Evolutionary conservation across 2,113 vertebrate species (phyloP).

Genomic region (Neolamprologus kungweensis): DNA sequence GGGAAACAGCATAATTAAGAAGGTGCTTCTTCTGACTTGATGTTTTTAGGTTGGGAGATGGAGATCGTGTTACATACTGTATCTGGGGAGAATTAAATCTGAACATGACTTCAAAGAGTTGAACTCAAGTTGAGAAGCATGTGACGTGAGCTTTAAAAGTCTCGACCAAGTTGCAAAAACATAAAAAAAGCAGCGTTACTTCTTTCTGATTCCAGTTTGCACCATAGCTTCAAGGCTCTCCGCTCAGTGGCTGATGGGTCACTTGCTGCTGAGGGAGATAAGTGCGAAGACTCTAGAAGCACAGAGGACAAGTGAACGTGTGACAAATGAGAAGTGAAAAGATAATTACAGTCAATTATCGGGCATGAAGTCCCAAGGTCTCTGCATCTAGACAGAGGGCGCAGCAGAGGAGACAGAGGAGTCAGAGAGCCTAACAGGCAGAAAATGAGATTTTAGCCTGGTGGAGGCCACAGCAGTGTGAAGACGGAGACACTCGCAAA

Average conservation of each 20-base stretch:
- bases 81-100: not conserved
- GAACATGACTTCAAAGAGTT: not conserved
- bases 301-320: constrained; percentile 77
- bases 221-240: not conserved
- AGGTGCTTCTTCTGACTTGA: not conserved
- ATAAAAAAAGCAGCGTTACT: not conserved
- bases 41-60: not conserved
- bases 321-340: constrained; percentile 94
- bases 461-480: constrained; percentile 57
- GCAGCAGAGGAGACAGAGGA: constrained; percentile 50
- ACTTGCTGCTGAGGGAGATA: constrained; percentile 36
- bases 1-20: not conserved
- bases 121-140: not conserved
- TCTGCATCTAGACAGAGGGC: constrained; percentile 49
- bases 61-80: not conserved
- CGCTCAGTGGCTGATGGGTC: not conserved
- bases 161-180: not conserved
- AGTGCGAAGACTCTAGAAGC: constrained; percentile 15
- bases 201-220: not conserved
- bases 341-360: constrained; percentile 94
- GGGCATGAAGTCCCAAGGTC: constrained; percentile 79
- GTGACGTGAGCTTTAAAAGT: not conserved
- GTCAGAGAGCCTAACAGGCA: constrained; percentile 79
- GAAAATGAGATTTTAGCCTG: constrained; percentile 95
- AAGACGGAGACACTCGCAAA: not conserved